A percentile compares a stretch with the other conserved stretches of the same genome.
These are phyloP conservation scores for Sitophilus oryzae DNA, from an alignment of 1,140 invertebrate genomes.

Conservation along the genomic window DNA sequence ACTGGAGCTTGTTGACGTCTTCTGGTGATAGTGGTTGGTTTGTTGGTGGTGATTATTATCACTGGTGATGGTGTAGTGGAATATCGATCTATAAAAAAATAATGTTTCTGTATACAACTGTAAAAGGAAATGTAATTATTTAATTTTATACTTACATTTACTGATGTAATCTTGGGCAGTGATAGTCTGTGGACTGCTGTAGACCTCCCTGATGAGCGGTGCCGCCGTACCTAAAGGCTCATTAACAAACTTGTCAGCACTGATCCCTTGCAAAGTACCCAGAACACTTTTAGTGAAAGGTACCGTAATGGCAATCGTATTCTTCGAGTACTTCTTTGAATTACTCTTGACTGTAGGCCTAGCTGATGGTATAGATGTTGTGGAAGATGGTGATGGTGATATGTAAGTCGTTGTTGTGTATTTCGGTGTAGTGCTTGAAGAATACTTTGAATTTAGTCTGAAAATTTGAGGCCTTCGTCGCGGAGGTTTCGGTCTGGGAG, in stretches of 20 bases:
- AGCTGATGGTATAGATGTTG: too few relatives aligned
- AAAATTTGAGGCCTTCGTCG: conserved; percentile 5
- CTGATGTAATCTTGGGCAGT: conserved; percentile 12
- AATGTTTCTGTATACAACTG: background rate
- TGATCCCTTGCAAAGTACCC: background rate
- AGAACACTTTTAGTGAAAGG: background rate
- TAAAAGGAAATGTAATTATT: background rate
- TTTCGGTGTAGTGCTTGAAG: background rate
- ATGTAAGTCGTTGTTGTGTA: conserved; percentile 4
- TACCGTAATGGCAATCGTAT: conserved; percentile 15
- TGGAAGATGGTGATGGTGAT: conserved; percentile 9
- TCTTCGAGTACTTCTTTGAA: background rate
- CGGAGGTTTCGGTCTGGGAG: conserved; percentile 14
- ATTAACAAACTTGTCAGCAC: background rate
- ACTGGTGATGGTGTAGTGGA: conserved; percentile 22
- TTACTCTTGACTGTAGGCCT: background rate
- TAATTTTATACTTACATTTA: conserved; percentile 10
- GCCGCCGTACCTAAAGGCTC: background rate
- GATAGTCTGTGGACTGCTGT: conserved; percentile 4
- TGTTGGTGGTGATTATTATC: conserved; percentile 14
- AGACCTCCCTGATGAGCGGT: background rate
- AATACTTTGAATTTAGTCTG: background rate
- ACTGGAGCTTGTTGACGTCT: conserved; percentile 7
- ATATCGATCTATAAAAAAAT: conserved; percentile 4
- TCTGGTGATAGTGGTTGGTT: conserved; percentile 15